Evolutionary conservation across 2,888 invertebrate species (phyloP), one percentile per base, ranked within the genome.

Genomic region (Laspeyria flexula): DNA sequence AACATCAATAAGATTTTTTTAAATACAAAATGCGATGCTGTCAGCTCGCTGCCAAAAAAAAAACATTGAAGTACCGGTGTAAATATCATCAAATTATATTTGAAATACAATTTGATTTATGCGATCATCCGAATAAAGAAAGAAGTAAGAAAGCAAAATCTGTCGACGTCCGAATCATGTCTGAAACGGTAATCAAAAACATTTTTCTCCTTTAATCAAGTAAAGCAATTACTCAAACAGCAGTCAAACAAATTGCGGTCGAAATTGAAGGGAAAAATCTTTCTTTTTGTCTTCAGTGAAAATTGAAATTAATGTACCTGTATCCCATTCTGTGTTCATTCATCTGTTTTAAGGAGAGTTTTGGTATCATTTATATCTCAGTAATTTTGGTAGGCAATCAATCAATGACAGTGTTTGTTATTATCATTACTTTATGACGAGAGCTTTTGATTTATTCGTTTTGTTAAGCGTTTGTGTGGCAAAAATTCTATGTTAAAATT

Each of bases 271-370:
- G 0, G 13, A 13, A 5, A 44, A 13, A 44, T 16, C 13, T 55
- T 33, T 16, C 13, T 55, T 33, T 18, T 11, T 39, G 37, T 41
- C 11, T 38, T 42, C 23, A 21, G 27, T 29, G 23, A 31, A 59
- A 61, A 66, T 69, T 67, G 42, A 69, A 68, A 72, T 64, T 46
- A 67, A 76, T 68, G 49, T 50, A 65, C 48, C 62, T 62, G 46
- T 38, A 38, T 57, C 55, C 50, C 13, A 13, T 15, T 13, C 49
- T 43, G 43, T 49, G 46, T 49, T 61, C 55, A 59, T 67, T 66
- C 46, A 59, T 68, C 52, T 64, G 33, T 33, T 50, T 65, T 66
- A 58, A 50, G 61, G 48, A 62, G 60, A 71, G 46, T 62, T 62
- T 62, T 65, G 29, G 37, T 40, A 34, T 15, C 25, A 50, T 45